Percentiles rank a stretch among this genome's conserved stretches.
These are phyloP conservation scores for Catamblyrhynchus diadema DNA, from an alignment of 2,797 vertebrate species.

Conservation along the genomic window DNA sequence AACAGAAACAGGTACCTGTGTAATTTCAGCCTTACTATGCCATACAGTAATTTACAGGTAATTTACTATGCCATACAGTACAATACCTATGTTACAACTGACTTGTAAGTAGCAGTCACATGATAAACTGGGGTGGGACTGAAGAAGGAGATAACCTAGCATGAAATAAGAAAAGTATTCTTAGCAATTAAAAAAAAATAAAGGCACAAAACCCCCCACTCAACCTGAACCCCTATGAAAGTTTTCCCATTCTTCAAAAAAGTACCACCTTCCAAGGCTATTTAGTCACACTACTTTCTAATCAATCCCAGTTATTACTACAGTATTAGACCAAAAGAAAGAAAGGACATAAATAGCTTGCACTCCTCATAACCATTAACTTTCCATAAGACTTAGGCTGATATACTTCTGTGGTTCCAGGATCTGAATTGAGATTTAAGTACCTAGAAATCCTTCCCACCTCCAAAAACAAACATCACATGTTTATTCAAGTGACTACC, in stretches of 20 bases:
- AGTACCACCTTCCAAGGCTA: not conserved
- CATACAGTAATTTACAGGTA: no score
- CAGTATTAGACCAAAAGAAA: not conserved
- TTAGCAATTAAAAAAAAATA: not conserved
- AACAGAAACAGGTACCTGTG: not conserved
- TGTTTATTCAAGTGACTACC: not conserved
- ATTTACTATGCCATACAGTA: not conserved
- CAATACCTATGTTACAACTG: not conserved
- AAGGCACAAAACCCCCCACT: not conserved
- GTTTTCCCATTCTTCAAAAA: not conserved
- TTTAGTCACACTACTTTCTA: not conserved
- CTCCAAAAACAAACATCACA: not conserved
- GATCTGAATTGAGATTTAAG: not conserved
- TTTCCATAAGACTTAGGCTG: not conserved
- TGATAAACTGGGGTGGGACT: not conserved
- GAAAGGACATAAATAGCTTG: not conserved
- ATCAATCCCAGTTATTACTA: not conserved
- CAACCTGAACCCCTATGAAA: not conserved
- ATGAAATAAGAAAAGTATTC: not conserved
- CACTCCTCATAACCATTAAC: not conserved
- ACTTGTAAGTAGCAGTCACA: not conserved
- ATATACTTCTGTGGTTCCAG: not conserved
- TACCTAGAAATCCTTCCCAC: not conserved
- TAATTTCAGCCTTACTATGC: not conserved
- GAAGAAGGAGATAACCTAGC: not conserved